Base-by-base conservation (phyloP, 92 coral and sea anemone species). In the Epizoanthus rinbou region DNA sequence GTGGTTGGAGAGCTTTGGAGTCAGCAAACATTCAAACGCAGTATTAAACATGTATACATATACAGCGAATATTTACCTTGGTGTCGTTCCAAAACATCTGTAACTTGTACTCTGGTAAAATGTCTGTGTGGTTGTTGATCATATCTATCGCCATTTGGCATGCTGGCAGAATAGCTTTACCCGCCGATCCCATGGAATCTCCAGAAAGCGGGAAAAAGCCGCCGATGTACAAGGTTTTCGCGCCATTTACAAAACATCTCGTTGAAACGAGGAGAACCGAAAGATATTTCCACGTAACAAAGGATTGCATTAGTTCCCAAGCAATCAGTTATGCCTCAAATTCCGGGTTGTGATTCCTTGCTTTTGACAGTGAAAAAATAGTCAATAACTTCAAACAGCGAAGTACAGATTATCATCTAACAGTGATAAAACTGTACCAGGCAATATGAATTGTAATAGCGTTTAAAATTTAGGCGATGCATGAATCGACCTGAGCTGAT, bases 121-220 rank as follows among this genome's bases (percentile, higher is more conserved):
- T 47, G 54, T 92, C 90, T 5, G 89, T 56, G 1, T 86, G 86
- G 76, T 86, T 92, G 67, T 92, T 92, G 23, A 92, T 73, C 75
- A 87, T 79, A 5, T 85, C 84, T n/a, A 92, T 39, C 7, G 96
- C 96, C 58, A 85, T 57, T 76, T 90, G 83, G 43, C 93, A 89
- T 19, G 79, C 86, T 7, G 86, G 70, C 17, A 85, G 82, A 9
- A 91, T 15, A 4, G 69, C 72, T 24, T 82, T 64, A 5, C 94
- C 91, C 13, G 78, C 69, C 11, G 84, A 85, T 16, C 47, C 80
- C n/a, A 52, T 71, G n/a, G 91, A 53, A 3, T 71, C 24, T 41
- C 84, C 89, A 24, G 87, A 76, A 52, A 90, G 33, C 18, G 96
- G 93, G 84, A 92, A 90, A 78, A 92, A 66, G 24, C 93, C 96